Evolutionary conservation across 2,113 vertebrate species (phyloP).

Genomic region (Camelus bactrianus): DNA sequence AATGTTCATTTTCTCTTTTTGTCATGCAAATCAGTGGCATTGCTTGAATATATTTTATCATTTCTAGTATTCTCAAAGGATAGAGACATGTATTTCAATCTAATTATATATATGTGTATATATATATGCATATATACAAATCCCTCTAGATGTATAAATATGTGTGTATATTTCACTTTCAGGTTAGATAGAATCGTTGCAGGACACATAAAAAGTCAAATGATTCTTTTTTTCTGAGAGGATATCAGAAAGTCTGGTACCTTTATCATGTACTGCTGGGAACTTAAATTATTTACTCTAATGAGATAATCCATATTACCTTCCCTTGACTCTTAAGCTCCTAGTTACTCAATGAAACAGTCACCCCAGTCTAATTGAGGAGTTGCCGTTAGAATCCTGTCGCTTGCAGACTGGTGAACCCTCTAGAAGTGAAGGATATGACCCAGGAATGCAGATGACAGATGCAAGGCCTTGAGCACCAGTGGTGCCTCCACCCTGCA

Average conservation of each 20-base stretch:
- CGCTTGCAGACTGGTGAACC: not conserved
- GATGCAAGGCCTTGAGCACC: fast-evolving
- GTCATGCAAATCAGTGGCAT: conserved; percentile 5
- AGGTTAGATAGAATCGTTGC: not conserved
- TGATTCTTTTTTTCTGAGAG: not conserved
- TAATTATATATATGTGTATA: not conserved
- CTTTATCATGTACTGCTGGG: not conserved
- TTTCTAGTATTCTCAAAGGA: conserved; percentile 5
- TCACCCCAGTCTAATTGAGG: not conserved
- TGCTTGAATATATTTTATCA: not conserved
- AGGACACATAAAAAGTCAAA: not conserved
- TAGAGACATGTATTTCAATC: not conserved
- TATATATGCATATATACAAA: not conserved
- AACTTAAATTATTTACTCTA: conserved; percentile 2
- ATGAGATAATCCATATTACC: not conserved
- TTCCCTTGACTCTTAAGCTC: not conserved
- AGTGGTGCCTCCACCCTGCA: fast-evolving
- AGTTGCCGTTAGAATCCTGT: not conserved
- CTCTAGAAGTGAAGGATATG: too few species aligned
- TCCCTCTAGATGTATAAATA: not conserved
- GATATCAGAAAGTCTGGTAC: not conserved
- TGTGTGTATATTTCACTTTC: not conserved
- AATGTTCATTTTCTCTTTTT: conserved; percentile 61
- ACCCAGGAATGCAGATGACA: not conserved
- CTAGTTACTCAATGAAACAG: not conserved